Conservation (phyloP, 2,797 vertebrate genomes). For the Siniperca undulata region DNA sequence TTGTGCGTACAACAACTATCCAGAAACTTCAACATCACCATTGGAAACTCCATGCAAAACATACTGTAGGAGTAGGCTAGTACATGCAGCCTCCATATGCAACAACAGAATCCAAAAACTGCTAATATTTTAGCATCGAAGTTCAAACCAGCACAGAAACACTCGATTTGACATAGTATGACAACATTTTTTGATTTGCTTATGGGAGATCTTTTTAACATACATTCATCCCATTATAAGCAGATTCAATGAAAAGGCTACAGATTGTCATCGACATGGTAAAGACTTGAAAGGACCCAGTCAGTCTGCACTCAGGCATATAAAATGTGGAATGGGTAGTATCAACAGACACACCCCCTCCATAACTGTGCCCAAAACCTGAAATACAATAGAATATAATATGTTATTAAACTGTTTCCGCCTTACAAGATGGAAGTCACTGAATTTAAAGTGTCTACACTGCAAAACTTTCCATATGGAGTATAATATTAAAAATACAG, state of each 20-base stretch:
- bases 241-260: background rate
- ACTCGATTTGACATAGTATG: too few relatives aligned
- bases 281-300: constrained; percentile 17
- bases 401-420: background rate
- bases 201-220: background rate
- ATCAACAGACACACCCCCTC: constrained; percentile 67
- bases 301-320: constrained; percentile 58
- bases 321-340: constrained; percentile 62
- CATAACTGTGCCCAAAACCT: constrained; percentile 2
- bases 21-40: background rate
- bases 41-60: background rate
- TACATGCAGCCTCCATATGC: background rate
- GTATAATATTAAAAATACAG: background rate
- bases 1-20: background rate
- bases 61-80: too few relatives aligned
- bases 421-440: too few relatives aligned
- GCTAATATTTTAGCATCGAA: accelerated
- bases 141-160: background rate
- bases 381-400: background rate
- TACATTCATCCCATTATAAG: background rate
- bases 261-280: background rate
- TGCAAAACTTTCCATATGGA: background rate
- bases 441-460: background rate
- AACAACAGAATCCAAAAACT: accelerated
- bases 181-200: background rate